Base-by-base conservation (phyloP, 2,113 vertebrate species). In the Brachyhypopomus occidentalis region DNA sequence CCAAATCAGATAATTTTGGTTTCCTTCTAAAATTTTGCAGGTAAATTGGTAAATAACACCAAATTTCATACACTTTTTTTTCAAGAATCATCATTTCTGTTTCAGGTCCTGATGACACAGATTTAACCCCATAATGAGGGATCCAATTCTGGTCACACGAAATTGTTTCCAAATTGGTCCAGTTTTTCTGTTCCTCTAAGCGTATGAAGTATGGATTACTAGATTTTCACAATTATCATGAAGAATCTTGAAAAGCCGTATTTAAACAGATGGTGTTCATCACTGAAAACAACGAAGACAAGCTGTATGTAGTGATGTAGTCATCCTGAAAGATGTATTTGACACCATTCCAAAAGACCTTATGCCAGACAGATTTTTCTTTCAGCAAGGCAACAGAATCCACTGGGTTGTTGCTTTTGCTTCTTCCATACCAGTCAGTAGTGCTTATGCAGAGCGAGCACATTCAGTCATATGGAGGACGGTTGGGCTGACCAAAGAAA, bases 301-400 rank as follows among this genome's bases (percentile, higher is more conserved):
- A 59, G 55, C 77, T 59, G 48, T 30, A 11, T 63, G 22, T n/a
- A n/a, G 60, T 25, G 22, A 38, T 71, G 52, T 79, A 59, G 27
- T 71, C 66, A 72, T 59, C 45, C 52, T 79, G 52, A 72, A 79
- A 71, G 17, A 59, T 58, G 17, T 71, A 48, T 71, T 60, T 79
- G 30, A 79, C 25, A 79, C 52, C 52, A 72, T 72, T 72, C 52
- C 78, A 58, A 79, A 72, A 79, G 52, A 71, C 8, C 36, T 72
- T 36, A 60, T 9, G 19, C 27, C 27, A 79, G 48, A 60, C 23
- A 72, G 52, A 55, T 71, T 59, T 56, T 79, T 79, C 56, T 78
- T 12, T 72, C 77, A 79, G 45, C 77, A 72, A 56, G 77, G 66
- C 25, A 71, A 22, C 45, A 58, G 48, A 38, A 58, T 45, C 77